These are phyloP conservation scores for Calyptommatus sinebrachiatus DNA, from an alignment of 2,113 vertebrate species.

Conservation along the genomic window DNA sequence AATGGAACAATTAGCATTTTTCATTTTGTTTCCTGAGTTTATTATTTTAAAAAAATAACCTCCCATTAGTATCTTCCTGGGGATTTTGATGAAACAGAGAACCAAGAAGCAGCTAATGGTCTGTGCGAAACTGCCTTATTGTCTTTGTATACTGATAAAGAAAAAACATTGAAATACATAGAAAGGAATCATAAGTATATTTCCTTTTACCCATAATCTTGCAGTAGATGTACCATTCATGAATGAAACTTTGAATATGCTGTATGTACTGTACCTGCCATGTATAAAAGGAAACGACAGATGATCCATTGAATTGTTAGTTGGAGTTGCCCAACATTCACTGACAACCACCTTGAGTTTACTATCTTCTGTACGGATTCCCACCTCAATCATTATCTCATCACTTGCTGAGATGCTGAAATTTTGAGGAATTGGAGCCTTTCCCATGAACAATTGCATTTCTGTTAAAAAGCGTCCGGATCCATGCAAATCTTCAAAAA, in stretches of 20 bases:
- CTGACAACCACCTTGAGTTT: conserved; percentile 81
- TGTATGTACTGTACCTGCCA: conserved; percentile 72
- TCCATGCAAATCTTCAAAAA: conserved; percentile 75
- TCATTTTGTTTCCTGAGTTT: neutral
- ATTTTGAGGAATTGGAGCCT: conserved; percentile 75
- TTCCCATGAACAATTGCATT: conserved; percentile 79
- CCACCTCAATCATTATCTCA: conserved; percentile 79
- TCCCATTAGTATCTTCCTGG: no score
- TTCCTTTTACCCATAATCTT: neutral
- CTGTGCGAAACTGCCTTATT: no score
- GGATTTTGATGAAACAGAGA: no score
- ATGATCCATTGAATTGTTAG: conserved; percentile 61
- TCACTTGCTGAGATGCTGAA: conserved; percentile 78
- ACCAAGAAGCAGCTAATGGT: no score
- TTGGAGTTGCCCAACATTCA: conserved; percentile 88
- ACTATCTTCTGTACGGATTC: conserved; percentile 72
- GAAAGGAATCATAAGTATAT: neutral
- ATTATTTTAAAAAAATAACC: neutral
- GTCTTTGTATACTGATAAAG: neutral
- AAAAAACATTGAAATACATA: neutral
- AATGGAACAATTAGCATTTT: neutral
- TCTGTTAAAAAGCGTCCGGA: conserved; percentile 77
- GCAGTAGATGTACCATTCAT: neutral
- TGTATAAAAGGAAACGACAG: conserved; percentile 74
- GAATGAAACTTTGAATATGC: neutral